Percentiles rank a stretch among this genome's conserved stretches.
Conservation (phyloP, 2,113 vertebrate species). For the Ophiodon elongatus region DNA sequence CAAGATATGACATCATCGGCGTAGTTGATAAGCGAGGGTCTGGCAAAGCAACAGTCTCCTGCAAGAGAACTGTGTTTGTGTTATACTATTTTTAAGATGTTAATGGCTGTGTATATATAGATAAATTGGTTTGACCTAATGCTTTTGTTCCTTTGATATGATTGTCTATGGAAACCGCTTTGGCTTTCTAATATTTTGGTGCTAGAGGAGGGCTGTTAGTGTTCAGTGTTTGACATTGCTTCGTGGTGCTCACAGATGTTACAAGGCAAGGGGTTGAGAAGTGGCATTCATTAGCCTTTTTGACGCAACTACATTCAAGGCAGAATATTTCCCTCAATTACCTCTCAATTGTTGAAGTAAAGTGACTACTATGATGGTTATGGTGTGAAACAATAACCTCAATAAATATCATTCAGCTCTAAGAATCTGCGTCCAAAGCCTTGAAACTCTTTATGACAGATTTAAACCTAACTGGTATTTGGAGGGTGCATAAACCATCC, state of each 20-base stretch:
- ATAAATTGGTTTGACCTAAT: not conserved
- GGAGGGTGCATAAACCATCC: too few relatives aligned
- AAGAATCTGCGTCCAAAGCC: not conserved
- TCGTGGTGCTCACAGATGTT: not conserved
- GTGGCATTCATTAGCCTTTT: not conserved
- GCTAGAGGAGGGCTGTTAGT: not conserved
- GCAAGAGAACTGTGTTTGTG: too few relatives aligned
- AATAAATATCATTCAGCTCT: not conserved
- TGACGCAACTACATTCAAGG: not conserved
- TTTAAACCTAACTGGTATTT: not conserved
- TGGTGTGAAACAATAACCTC: not conserved
- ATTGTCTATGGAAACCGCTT: not conserved
- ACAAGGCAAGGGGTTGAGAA: not conserved
- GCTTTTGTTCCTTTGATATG: not conserved
- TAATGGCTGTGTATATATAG: too few relatives aligned
- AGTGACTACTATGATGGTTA: not conserved
- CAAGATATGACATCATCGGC: too few relatives aligned
- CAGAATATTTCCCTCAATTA: not conserved
- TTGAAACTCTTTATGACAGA: not conserved
- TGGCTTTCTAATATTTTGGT: not conserved
- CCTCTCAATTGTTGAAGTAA: not conserved
- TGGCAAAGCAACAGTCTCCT: too few relatives aligned
- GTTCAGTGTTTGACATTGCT: not conserved
- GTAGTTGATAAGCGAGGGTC: too few relatives aligned
- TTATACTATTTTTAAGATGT: too few relatives aligned